Evolutionary conservation across 2,888 invertebrate species (phyloP), one percentile per base, ranked within the genome.

Genomic region (Choristoneura rosaceana): DNA sequence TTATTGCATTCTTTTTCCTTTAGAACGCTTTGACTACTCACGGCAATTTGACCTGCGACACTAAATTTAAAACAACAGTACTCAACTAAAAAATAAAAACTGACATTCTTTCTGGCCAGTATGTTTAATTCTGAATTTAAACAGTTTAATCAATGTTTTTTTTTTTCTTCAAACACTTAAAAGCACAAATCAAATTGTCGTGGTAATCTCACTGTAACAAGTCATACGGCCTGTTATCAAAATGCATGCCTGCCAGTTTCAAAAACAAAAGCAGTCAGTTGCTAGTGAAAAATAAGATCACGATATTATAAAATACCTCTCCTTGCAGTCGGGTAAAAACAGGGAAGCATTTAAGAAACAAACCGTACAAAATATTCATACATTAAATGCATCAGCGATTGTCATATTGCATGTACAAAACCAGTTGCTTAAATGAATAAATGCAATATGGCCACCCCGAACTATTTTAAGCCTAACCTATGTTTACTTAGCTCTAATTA

Each of bases 401-500:
- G 75, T 50, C 76, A 77, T 76, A 76, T 69, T 75, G 83, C 80
- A 77, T 74, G 76, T 78, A 77, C 14, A 70, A 66, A 74, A 38
- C 67, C 74, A 69, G 58, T 55, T 66, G 67, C 12, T 25, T 66
- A 45, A 38, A 47, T 50, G 50, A 58, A 17, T 70, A 74, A 74
- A 74, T 67, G 75, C 76, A 76, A 74, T 75, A 76, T 75, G 77
- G 63, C 77, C 74, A 73, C 71, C 77, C 68, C 70, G 69, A 70
- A 70, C 71, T 71, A 73, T n/a, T 68, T 80, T 81, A 80, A 75
- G 77, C 76, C 78, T 80, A 79, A 74, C 82, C 84, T 87, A 86
- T 67, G 68, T 71, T 84, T 87, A 87, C 74, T 82, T 86, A 86
- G 77, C 75, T 76, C 76, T 76, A 86, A 85, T 81, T 88, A 89